Conservation (phyloP, 1,140 invertebrate species). For the Oncopeltus fasciatus region DNA sequence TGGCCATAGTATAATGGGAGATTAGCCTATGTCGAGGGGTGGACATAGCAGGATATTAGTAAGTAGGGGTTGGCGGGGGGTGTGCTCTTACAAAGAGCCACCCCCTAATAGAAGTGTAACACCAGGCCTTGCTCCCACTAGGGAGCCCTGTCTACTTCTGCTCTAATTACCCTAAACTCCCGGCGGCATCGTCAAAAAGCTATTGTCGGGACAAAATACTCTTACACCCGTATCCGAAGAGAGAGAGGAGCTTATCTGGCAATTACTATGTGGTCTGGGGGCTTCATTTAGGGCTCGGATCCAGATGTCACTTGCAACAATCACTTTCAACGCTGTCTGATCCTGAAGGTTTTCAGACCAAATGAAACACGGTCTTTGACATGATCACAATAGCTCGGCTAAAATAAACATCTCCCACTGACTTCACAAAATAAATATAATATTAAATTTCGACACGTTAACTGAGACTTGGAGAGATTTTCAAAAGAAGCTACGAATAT, state of each 20-base stretch:
- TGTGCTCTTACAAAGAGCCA: background rate
- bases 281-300: background rate
- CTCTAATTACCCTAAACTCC: background rate
- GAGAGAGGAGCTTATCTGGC: background rate
- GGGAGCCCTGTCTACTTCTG: background rate
- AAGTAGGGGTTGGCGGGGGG: background rate
- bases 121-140: background rate
- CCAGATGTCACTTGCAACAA: background rate
- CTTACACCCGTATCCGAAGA: background rate
- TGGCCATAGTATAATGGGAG: slow-evolving; percentile 5
- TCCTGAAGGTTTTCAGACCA: no score
- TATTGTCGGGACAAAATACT: background rate
- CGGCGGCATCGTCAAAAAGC: background rate
- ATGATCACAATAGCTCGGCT: no score
- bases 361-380: no score
- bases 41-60: background rate
- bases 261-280: background rate
- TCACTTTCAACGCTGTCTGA: no score
- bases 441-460: no score
- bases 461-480: no score
- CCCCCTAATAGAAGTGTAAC: background rate
- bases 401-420: no score
- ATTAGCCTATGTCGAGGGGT: slow-evolving; percentile 1
- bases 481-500: no score
- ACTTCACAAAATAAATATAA: no score